Percentiles rank a stretch among this genome's conserved stretches.
Evolutionary conservation across 1,140 invertebrate species (phyloP).

Genomic region (Zeugodacus cucurbitae): DNA sequence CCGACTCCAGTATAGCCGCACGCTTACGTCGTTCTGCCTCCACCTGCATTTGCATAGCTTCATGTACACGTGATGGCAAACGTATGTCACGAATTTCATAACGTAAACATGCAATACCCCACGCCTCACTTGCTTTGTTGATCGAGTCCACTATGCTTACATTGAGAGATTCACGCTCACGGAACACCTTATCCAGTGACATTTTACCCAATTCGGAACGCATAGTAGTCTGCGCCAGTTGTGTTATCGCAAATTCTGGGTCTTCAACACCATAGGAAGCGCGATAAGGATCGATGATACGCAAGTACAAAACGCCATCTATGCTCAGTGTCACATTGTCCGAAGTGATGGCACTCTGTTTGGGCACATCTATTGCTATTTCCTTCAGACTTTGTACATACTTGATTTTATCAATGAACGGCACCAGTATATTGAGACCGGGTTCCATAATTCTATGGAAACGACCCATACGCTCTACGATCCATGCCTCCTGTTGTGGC

Average conservation of each 20-base stretch:
- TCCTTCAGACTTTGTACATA: constrained; percentile 99
- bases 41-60: constrained; percentile 99
- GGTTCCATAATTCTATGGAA: constrained; percentile 93
- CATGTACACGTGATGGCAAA: constrained; percentile 92
- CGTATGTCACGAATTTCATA: constrained; percentile 86
- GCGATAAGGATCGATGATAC: constrained; percentile 91
- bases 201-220: constrained; percentile 98
- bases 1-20: constrained; percentile 96
- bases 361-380: constrained; percentile 98
- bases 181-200: constrained; percentile 95
- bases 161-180: constrained; percentile 96
- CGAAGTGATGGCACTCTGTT: constrained; percentile 97
- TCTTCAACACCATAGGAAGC: constrained; percentile 99
- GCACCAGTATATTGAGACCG: constrained; percentile 93
- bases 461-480: constrained; percentile 98
- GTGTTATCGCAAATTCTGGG: constrained; percentile 98
- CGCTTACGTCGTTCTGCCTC: constrained; percentile 97
- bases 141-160: constrained; percentile 96
- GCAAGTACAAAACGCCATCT: constrained; percentile 96
- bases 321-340: constrained; percentile 97
- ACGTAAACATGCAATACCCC: constrained; percentile 96
- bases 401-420: constrained; percentile 92
- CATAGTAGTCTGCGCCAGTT: constrained; percentile 99
- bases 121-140: constrained; percentile 97
- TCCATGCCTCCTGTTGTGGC: constrained; percentile 99